Conservation (phyloP, 2,888 invertebrate genomes). For the Neocrepidodera transversa region DNA sequence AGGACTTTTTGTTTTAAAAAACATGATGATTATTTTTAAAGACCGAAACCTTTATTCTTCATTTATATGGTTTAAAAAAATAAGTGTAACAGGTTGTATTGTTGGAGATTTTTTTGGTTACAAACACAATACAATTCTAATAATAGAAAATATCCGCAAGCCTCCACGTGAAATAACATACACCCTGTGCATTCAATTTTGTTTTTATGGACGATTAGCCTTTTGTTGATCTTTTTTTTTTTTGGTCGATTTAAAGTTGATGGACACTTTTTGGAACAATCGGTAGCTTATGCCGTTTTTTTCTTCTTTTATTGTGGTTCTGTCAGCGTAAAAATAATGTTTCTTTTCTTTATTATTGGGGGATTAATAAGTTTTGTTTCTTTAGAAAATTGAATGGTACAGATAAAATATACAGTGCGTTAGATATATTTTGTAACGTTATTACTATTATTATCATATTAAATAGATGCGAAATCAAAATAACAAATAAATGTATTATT, state of each 20-base stretch:
- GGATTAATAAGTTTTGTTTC: neutral
- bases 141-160: neutral
- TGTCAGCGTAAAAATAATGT: neutral
- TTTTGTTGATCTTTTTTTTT: neutral
- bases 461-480: too few relatives aligned
- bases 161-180: neutral
- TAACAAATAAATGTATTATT: too few relatives aligned
- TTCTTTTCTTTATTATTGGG: neutral
- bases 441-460: too few relatives aligned
- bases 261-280: constrained; percentile 1
- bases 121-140: neutral
- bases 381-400: neutral
- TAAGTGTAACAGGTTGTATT: neutral
- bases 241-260: neutral
- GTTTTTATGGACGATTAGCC: neutral
- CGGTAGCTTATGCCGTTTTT: neutral
- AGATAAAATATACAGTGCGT: neutral
- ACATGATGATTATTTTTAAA: too few relatives aligned
- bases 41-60: neutral
- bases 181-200: neutral
- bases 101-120: neutral
- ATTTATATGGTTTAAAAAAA: neutral
- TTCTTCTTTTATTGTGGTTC: neutral
- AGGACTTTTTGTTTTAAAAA: too few relatives aligned
- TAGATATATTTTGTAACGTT: too few relatives aligned